Base-by-base conservation (phyloP, 2,113 vertebrate genomes). In the Trogon surrucura region DNA sequence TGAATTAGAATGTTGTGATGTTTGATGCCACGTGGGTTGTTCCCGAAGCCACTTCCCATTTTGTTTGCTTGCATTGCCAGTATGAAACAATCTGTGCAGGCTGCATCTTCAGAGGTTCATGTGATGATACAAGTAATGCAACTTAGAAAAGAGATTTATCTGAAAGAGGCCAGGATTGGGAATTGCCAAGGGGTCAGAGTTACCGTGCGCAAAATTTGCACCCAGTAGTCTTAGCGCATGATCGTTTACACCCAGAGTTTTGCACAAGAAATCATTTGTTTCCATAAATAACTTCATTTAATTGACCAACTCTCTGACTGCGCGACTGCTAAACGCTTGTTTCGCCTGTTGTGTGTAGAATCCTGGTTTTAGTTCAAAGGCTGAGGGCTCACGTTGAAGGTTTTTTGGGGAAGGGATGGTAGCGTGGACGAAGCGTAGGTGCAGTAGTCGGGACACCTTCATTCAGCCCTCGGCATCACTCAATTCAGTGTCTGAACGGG, bases 91-190 rank as follows among this genome's bases (percentile, higher is more conserved):
- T 69, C 92, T 88, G 89, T 80, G 92, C 89, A 85, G 93, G 90
- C 88, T 93, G 74, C 77, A 57, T 86, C 75, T 91, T 90, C 70
- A 11, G 16, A 88, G 78, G 60, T 75, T 93, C 18, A 12, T 16
- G 15, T 78, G 85, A 56, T 57, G 50, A 71, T 29, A 27, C 70
- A 16, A 53, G 14, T 1, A 80, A 93, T 66, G 79, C 90, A 91
- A 92, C 60, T 72, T 88, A 5, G 58, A 85, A 79, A 70, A 54
- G 8, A 93, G 56, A 89, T 84, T 77, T 60, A 54, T 57, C 60
- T 89, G 94, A 93, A 94, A 95, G 89, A 96, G 94, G 86, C 69
- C 79, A 93, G 85, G 91, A 85, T 25, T 90, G 78, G 86, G 89
- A 95, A 86, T 82, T 94, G 72, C 30, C 62, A 77, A 92, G 80